Conservation (phyloP, 1,140 invertebrate species). For the Vollenhovia emeryi region DNA sequence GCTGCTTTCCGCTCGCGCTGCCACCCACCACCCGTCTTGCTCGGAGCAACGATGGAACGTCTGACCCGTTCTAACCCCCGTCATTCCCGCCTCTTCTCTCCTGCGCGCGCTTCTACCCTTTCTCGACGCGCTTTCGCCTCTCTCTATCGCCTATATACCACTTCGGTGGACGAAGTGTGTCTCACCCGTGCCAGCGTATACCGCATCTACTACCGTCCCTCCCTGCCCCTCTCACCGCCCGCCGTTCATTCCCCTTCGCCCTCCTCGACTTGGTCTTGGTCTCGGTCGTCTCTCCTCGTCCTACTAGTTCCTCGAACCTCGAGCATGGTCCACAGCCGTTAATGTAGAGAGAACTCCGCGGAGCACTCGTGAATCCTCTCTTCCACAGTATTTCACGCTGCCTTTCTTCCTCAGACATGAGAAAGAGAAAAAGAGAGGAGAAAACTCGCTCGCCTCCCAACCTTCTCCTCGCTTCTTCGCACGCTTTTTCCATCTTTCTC, state of each 20-base stretch:
- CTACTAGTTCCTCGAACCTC: conserved; percentile 57
- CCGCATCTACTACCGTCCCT: conserved; percentile 40
- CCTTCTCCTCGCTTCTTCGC: too few relatives aligned
- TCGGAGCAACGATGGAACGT: conserved; percentile 72
- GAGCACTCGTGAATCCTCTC: conserved; percentile 68
- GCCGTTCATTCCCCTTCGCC: too few relatives aligned
- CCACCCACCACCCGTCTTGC: conserved; percentile 27
- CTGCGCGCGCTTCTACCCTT: conserved; percentile 60
- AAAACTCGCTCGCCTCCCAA: neutral
- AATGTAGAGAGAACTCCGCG: conserved; percentile 68
- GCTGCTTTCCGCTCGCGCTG: neutral
- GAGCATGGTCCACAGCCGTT: conserved; percentile 67
- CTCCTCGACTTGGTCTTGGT: neutral
- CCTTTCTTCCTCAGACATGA: conserved; percentile 30
- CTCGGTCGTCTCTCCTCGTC: conserved; percentile 15
- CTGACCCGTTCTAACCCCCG: conserved; percentile 59
- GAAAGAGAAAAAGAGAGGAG: neutral
- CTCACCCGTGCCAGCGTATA: conserved; percentile 47
- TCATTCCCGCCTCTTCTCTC: neutral
- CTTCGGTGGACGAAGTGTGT: conserved; percentile 54
- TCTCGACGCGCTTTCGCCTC: conserved; percentile 49
- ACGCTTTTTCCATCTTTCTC: conserved; percentile 13
- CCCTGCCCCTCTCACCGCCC: neutral
- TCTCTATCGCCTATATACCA: conserved; percentile 38
- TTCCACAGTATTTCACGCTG: conserved; percentile 55